phyloP scores from a whole-genome alignment of 2,113 vertebrate genomes.

The Anguilla rostrata region DNA sequence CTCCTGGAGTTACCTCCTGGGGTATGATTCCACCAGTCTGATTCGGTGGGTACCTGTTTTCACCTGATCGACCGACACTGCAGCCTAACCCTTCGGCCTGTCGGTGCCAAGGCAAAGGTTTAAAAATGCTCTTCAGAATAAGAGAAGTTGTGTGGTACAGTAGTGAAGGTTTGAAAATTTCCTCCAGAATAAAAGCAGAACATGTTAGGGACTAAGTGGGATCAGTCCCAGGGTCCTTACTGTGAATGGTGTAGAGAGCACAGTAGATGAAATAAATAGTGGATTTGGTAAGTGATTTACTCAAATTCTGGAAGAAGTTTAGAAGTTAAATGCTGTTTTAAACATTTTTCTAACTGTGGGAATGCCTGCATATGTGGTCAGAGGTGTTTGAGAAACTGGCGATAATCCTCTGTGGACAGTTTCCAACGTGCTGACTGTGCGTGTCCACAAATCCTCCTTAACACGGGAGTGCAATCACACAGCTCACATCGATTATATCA shows the following conservation, averaged over 20 bases:
- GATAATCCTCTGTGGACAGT: constrained; percentile 41
- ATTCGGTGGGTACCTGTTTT: not conserved
- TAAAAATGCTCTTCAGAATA: constrained; percentile 16
- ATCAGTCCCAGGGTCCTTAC: not conserved
- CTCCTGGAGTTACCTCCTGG: too few relatives aligned
- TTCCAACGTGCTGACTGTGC: constrained; percentile 33
- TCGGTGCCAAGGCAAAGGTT: not conserved
- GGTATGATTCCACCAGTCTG: too few relatives aligned
- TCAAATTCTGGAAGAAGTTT: not conserved
- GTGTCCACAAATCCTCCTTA: constrained; percentile 34
- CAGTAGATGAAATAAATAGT: not conserved
- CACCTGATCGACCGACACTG: not conserved
- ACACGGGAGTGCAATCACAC: constrained; percentile 47
- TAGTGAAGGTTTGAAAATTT: too few relatives aligned
- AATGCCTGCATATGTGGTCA: not conserved
- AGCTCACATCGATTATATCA: constrained; percentile 46
- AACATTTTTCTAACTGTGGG: not conserved
- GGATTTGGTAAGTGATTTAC: not conserved
- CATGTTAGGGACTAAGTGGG: not conserved
- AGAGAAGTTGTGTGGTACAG: too few relatives aligned
- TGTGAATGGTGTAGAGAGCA: not conserved
- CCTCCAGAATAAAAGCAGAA: too few relatives aligned
- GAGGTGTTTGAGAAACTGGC: constrained; percentile 13
- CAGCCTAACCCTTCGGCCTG: not conserved
- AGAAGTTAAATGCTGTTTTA: not conserved